Percentiles rank a stretch among this genome's conserved stretches.
phyloP scores from a whole-genome alignment of 1,140 invertebrate genomes.

The Sipha flava region DNA sequence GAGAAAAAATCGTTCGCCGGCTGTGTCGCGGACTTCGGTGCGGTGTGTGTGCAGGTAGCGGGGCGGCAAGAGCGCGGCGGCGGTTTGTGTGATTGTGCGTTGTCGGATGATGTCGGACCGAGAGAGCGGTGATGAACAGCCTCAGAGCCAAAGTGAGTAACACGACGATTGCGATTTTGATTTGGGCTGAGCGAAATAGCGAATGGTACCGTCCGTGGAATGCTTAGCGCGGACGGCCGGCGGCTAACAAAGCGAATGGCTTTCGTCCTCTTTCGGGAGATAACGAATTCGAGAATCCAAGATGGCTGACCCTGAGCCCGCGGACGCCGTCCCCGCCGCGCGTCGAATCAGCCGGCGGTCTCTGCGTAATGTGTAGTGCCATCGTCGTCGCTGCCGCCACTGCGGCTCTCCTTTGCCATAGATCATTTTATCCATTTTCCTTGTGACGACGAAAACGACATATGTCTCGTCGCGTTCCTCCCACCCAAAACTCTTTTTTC shows the following conservation, averaged over 20 bases:
- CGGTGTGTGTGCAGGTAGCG: neutral
- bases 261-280: neutral
- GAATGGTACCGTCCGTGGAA: neutral
- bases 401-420: too few relatives aligned
- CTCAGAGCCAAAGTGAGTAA: constrained; percentile 45
- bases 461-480: too few relatives aligned
- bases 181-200: neutral
- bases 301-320: constrained; percentile 2
- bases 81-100: constrained; percentile 21
- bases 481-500: too few relatives aligned
- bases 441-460: too few relatives aligned
- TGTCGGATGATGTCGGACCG: constrained; percentile 46
- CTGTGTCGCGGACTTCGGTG: neutral
- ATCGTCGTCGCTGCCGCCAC: too few relatives aligned
- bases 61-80: constrained; percentile 3
- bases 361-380: too few relatives aligned
- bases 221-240: neutral
- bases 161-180: neutral
- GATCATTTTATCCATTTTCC: too few relatives aligned
- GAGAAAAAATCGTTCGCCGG: neutral
- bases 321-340: neutral
- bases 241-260: too few relatives aligned
- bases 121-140: constrained; percentile 47
- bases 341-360: too few relatives aligned
- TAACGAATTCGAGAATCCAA: constrained; percentile 13